Base-by-base conservation (phyloP, 2,888 invertebrate genomes). In the Hirtodrosophila duncani region DNA sequence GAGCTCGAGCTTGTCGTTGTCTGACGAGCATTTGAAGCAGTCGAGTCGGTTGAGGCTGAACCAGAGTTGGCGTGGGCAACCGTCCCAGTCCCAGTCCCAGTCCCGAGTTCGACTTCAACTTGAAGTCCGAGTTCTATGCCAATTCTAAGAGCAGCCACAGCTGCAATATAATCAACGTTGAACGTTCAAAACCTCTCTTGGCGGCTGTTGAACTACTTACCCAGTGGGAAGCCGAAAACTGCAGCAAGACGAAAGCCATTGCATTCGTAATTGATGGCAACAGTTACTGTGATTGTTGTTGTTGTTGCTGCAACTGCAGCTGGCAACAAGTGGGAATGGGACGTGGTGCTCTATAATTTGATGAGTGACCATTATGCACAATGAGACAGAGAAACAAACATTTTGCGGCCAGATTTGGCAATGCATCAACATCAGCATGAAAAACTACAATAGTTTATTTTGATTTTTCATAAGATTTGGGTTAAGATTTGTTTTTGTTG, bases 181-280 rank as follows among this genome's bases (percentile, higher is more conserved):
- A 29, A 17, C 46, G 42, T 30, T 3, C 1, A 14, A 2, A 30
- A 14, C n/a, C 9, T 30, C 29, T 30, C n/a, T 7, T 82, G 56
- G 52, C 72, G 83, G 83, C 70, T 84, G 72, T 82, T 85, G 85
- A 85, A 84, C 85, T 83, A 85, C 82, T 85, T 85, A 85, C 85
- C 85, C 83, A 85, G 81, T 85, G 83, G 81, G 75, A 70, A 46
- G 39, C 46, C 62, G 61, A 41, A 67, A 66, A 67, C 61, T 53
- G 51, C 64, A 69, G 33, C 58, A n/a, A n/a, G n/a, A n/a, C n/a
- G n/a, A n/a, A n/a, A n/a, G n/a, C n/a, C n/a, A n/a, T n/a, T 53
- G 43, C 58, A 49, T 51, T 52, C 55, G 74, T 69, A 68, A 74
- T 67, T 70, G 63, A 67, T 63, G 60, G 56, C 64, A 52, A 44